Evolutionary conservation across 2,888 invertebrate species (phyloP).

Genomic region (Cabera pusaria): DNA sequence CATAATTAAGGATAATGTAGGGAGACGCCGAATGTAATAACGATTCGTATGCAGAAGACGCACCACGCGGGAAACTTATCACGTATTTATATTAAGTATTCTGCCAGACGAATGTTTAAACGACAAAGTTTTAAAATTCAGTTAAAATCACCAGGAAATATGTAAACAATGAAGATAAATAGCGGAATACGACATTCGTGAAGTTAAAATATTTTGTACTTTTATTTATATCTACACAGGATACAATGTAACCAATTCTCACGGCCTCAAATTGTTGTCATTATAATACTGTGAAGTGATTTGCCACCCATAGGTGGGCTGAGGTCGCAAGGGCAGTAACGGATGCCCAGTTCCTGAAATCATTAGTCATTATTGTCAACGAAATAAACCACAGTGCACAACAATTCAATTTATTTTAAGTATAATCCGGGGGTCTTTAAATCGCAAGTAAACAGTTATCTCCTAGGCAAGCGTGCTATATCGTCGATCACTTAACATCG

Average conservation of each 20-base stretch:
- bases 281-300: constrained; percentile 50
- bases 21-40: constrained; percentile 43
- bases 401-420: too few species aligned
- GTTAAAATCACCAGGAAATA: constrained; percentile 26
- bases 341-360: constrained; percentile 57
- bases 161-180: constrained; percentile 20
- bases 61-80: constrained; percentile 35
- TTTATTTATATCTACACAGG: too few species aligned
- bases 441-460: too few species aligned
- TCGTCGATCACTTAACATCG: too few species aligned
- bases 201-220: constrained; percentile 6
- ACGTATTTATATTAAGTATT: constrained; percentile 47
- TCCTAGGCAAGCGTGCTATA: too few species aligned
- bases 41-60: constrained; percentile 44
- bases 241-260: constrained; percentile 42
- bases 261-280: constrained; percentile 47
- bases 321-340: constrained; percentile 56
- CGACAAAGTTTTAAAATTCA: constrained; percentile 27
- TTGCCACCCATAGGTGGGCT: constrained; percentile 47
- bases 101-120: constrained; percentile 44
- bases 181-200: constrained; percentile 7
- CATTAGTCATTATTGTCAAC: constrained; percentile 30
- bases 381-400: too few species aligned
- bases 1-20: constrained; percentile 31
- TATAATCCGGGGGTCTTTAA: too few species aligned